A percentile compares a stretch with the other conserved stretches of the same genome.
Evolutionary conservation across 1,140 invertebrate genomes (phyloP).

Genomic region (Zaprionus ghesquierei): DNA sequence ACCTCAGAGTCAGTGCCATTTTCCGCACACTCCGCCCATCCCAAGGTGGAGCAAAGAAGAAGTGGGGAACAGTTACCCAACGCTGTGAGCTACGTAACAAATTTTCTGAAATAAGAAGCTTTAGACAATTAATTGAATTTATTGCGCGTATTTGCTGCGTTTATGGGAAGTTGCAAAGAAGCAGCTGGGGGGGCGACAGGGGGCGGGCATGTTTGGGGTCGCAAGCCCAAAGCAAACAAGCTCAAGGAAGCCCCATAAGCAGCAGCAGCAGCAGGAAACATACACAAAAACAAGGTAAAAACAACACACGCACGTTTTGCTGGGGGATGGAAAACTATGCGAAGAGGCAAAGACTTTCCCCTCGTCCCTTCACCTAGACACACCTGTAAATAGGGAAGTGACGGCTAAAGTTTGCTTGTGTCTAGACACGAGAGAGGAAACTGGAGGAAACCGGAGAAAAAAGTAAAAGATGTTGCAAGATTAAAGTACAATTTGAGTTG

Average conservation of each 20-base stretch:
- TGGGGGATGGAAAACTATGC: background rate
- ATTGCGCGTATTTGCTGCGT: constrained; percentile 52
- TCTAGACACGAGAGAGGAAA: constrained; percentile 40
- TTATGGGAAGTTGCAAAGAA: constrained; percentile 18
- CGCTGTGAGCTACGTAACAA: constrained; percentile 22
- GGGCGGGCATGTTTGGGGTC: background rate
- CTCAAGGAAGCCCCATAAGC: constrained; percentile 49
- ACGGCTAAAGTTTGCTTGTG: constrained; percentile 23
- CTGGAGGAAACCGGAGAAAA: background rate
- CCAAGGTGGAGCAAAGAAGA: too few relatives aligned
- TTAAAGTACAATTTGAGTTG: constrained; percentile 18
- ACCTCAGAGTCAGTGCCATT: constrained; percentile 7
- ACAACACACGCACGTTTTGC: background rate
- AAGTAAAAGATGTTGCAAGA: constrained; percentile 1
- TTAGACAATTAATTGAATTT: constrained; percentile 65
- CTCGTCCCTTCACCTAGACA: background rate
- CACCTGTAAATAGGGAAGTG: constrained; percentile 22
- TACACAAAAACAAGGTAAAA: constrained; percentile 9
- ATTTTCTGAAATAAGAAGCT: constrained; percentile 58
- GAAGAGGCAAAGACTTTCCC: background rate
- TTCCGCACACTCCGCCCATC: too few relatives aligned
- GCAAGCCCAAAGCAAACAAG: constrained; percentile 25
- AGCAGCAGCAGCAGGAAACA: constrained; percentile 5
- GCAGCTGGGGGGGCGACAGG: background rate
- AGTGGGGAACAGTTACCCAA: background rate